A percentile compares a stretch with the other conserved stretches of the same genome.
Evolutionary conservation across 2,113 vertebrate species (phyloP).

Genomic region (Amphilophus citrinellus): DNA sequence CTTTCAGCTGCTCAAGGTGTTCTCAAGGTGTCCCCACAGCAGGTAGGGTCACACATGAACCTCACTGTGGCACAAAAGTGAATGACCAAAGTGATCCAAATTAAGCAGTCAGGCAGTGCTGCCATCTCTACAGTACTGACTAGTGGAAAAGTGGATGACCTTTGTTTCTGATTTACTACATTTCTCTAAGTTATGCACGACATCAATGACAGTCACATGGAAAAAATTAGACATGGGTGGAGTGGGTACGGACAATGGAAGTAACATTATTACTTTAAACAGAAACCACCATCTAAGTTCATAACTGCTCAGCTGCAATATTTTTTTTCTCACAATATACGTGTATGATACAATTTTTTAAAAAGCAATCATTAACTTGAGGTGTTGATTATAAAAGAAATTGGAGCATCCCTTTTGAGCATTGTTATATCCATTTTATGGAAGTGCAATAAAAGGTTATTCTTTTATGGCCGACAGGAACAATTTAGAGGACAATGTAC

Average conservation of each 20-base stretch:
- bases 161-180: neutral
- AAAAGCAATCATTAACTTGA: accelerated
- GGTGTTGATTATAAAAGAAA: too few relatives aligned
- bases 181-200: neutral
- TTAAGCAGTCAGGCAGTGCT: accelerated
- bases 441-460: accelerated
- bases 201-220: accelerated
- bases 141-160: neutral
- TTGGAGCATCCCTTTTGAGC: too few relatives aligned
- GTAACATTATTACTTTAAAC: neutral
- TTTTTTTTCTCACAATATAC: neutral
- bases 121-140: accelerated
- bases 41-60: too few relatives aligned
- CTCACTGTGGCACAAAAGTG: neutral
- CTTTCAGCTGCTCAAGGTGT: too few relatives aligned
- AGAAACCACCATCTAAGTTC: accelerated
- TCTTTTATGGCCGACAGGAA: neutral
- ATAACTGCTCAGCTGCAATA: neutral
- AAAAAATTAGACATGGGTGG: accelerated
- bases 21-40: too few relatives aligned
- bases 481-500: neutral
- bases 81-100: neutral
- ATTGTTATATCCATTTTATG: neutral
- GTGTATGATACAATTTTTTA: accelerated
- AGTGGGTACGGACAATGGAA: neutral